These are phyloP conservation scores for Chaenogobius annularis DNA, from an alignment of 2,113 vertebrate species.

Conservation along the genomic window DNA sequence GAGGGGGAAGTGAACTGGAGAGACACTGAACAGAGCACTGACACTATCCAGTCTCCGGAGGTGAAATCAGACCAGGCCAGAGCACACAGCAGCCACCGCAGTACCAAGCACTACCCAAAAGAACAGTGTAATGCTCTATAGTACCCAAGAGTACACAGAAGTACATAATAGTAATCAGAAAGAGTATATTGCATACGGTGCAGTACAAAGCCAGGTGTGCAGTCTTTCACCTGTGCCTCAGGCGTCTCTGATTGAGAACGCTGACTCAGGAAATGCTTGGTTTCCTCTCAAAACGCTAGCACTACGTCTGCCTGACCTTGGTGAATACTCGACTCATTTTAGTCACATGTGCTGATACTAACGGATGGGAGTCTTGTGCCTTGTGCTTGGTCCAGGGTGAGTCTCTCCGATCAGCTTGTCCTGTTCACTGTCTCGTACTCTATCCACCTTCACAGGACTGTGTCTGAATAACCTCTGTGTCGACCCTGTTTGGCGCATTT, in stretches of 20 bases:
- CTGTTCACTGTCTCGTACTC: not conserved
- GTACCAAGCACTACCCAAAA: not conserved
- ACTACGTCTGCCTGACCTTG: not conserved
- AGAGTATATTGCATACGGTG: not conserved
- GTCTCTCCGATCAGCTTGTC: not conserved
- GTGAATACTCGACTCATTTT: conserved; percentile 34
- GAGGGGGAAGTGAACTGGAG: not conserved
- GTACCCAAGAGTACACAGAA: not conserved
- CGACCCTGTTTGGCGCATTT: conserved; percentile 30
- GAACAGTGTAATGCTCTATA: not conserved
- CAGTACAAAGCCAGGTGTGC: not conserved
- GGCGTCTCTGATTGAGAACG: conserved; percentile 45
- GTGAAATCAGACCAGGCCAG: conserved; percentile 29
- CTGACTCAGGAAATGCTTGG: conserved; percentile 37
- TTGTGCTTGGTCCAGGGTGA: too few species aligned
- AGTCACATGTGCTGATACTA: conserved; percentile 42
- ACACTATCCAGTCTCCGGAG: conserved; percentile 38
- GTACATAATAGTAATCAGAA: not conserved
- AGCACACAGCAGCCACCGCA: conserved; percentile 39
- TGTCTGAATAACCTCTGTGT: conserved; percentile 62
- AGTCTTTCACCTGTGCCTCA: conserved; percentile 23
- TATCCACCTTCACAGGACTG: conserved; percentile 51
- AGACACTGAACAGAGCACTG: conserved; percentile 19
- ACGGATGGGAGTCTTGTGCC: conserved; percentile 4
- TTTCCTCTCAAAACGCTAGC: not conserved